A percentile compares a stretch with the other conserved stretches of the same genome.
These are phyloP conservation scores for Lithophane semibrunnea DNA, from an alignment of 2,888 invertebrate genomes.

Conservation along the genomic window DNA sequence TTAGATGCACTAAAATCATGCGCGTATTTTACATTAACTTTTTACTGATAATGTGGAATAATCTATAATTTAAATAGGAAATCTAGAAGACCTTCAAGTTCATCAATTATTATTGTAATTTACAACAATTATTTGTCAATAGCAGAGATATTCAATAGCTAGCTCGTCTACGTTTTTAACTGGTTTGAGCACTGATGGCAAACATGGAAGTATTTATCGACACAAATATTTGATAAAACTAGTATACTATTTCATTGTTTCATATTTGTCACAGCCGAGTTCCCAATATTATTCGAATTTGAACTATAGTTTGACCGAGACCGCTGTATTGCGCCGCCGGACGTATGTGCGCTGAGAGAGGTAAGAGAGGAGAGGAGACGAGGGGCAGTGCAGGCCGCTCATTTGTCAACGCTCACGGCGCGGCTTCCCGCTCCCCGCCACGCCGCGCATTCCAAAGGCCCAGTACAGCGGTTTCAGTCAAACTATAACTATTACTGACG, in stretches of 20 bases:
- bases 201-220: slow-evolving; percentile 15
- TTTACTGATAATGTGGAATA: slow-evolving; percentile 16
- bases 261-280: slow-evolving; percentile 63
- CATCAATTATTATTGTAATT: slow-evolving; percentile 27
- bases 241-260: slow-evolving; percentile 46
- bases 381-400: too few relatives aligned
- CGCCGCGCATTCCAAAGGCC: too few relatives aligned
- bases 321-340: too few relatives aligned
- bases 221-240: slow-evolving; percentile 35
- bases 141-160: background rate
- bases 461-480: too few relatives aligned
- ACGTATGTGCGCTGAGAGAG: too few relatives aligned
- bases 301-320: slow-evolving; percentile 15
- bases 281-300: slow-evolving; percentile 51
- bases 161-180: slow-evolving; percentile 19
- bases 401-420: too few relatives aligned
- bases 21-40: background rate
- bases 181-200: slow-evolving; percentile 16
- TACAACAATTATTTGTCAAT: slow-evolving; percentile 5
- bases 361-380: too few relatives aligned
- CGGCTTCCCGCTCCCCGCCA: too few relatives aligned
- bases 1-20: slow-evolving; percentile 11
- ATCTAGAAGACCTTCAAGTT: slow-evolving; percentile 35
- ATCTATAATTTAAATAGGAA: slow-evolving; percentile 25
- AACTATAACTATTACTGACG: slow-evolving; percentile 39